phyloP scores from a whole-genome alignment of 2,888 invertebrate species.

The Allacma fusca region DNA sequence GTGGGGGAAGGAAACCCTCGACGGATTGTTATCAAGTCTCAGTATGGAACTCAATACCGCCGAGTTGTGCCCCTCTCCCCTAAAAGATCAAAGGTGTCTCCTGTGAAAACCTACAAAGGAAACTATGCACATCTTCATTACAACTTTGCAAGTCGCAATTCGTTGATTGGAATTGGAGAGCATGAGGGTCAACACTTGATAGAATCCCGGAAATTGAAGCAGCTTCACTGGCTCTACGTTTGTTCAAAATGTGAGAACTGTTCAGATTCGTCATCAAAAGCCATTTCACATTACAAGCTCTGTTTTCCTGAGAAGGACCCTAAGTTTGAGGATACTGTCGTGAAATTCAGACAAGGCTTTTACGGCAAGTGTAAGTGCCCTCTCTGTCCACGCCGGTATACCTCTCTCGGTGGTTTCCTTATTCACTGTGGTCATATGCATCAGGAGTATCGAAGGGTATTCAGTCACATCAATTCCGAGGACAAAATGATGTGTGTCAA shows the following conservation, averaged over 20 bases:
- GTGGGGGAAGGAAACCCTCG: not conserved
- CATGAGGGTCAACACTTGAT: conserved; percentile 48
- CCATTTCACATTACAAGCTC: conserved; percentile 49
- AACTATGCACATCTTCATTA: conserved; percentile 17
- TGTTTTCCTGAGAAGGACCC: conserved; percentile 52
- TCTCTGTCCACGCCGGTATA: conserved; percentile 56
- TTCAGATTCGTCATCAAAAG: conserved; percentile 53
- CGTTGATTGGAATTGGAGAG: conserved; percentile 51
- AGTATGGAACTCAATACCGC: conserved; percentile 43
- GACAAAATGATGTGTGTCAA: conserved; percentile 54
- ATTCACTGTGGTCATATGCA: conserved; percentile 60
- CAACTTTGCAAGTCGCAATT: conserved; percentile 41
- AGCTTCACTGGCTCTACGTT: conserved; percentile 60
- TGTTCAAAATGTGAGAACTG: conserved; percentile 56
- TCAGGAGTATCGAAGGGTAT: conserved; percentile 48
- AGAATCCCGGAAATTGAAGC: conserved; percentile 53
- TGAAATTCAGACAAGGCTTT: conserved; percentile 59
- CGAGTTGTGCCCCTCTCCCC: conserved; percentile 1
- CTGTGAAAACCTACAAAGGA: conserved; percentile 7
- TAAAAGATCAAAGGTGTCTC: not conserved
- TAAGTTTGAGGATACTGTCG: conserved; percentile 53
- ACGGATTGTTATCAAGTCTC: conserved; percentile 34
- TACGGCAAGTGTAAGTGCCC: conserved; percentile 57
- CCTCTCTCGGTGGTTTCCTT: conserved; percentile 53
- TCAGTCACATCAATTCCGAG: conserved; percentile 49